Conservation (phyloP, 2,113 vertebrate species). For the Gadus macrocephalus region DNA sequence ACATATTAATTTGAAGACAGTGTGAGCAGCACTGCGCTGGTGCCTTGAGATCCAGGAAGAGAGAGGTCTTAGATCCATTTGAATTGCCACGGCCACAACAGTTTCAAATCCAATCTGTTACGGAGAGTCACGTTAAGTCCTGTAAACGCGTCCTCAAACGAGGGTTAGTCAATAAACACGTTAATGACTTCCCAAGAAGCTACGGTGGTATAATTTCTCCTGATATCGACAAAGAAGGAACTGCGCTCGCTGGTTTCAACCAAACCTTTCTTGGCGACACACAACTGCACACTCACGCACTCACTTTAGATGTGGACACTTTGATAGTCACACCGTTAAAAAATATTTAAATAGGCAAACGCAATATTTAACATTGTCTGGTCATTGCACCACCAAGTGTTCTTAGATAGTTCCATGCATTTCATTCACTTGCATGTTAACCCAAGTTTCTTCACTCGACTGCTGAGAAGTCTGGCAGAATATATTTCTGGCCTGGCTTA, state of each 20-base stretch:
- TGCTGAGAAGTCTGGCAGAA: conserved; percentile 24
- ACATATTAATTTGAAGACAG: conserved; percentile 61
- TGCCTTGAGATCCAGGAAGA: conserved; percentile 74
- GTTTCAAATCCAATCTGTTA: conserved; percentile 32
- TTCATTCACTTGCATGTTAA: conserved; percentile 55
- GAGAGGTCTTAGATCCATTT: conserved; percentile 19
- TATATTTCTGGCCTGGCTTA: too few relatives aligned
- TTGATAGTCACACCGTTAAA: conserved; percentile 60
- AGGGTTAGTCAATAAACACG: too few relatives aligned
- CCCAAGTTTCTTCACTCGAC: conserved; percentile 41
- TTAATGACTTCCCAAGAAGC: too few relatives aligned
- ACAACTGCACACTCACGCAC: conserved; percentile 6
- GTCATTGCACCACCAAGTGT: conserved; percentile 72
- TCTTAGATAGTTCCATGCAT: conserved; percentile 67
- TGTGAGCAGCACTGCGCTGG: conserved; percentile 73
- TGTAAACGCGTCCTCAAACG: too few relatives aligned
- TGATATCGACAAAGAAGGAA: conserved; percentile 15
- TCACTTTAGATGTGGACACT: conserved; percentile 29
- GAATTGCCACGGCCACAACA: conserved; percentile 24
- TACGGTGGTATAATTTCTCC: conserved; percentile 20
- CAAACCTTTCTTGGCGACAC: conserved; percentile 27
- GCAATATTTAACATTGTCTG: conserved; percentile 70
- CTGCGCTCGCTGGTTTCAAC: not conserved
- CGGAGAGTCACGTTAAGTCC: conserved; percentile 26
- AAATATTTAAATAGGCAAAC: conserved; percentile 60